These are phyloP conservation scores for Apis cerana DNA, from an alignment of 1,140 invertebrate genomes.

Conservation along the genomic window DNA sequence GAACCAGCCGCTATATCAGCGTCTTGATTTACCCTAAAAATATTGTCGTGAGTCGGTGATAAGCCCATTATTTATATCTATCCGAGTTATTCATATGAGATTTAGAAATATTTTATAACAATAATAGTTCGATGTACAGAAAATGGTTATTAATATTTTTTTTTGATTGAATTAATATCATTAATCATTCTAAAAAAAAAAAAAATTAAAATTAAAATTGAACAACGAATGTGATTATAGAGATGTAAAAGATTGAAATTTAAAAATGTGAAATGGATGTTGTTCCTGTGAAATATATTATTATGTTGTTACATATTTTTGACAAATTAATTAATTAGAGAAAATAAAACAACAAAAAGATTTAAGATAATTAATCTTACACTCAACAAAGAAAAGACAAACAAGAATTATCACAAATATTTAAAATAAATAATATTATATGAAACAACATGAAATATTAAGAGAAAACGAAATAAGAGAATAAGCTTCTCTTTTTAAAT, in stretches of 20 bases:
- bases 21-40: constrained; percentile 25
- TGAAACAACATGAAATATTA: no score
- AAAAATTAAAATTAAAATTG: no score
- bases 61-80: constrained; percentile 15
- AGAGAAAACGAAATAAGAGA: no score
- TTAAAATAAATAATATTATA: no score
- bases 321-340: not conserved
- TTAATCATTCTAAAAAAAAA: not conserved
- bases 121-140: not conserved
- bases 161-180: not conserved
- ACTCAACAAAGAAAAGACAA: not conserved
- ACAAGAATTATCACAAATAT: not conserved
- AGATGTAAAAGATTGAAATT: not conserved
- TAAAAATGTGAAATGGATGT: no score
- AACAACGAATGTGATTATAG: no score
- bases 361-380: not conserved
- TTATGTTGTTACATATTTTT: not conserved
- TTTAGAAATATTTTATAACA: not conserved
- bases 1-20: constrained; percentile 34
- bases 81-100: not conserved
- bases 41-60: constrained; percentile 26
- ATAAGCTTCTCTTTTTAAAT: no score
- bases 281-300: not conserved
- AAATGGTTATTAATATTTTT: not conserved
- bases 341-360: not conserved